Evolutionary conservation across 2,888 invertebrate species (phyloP), one percentile per base, ranked within the genome.

Genomic region (Hipparchia semele): DNA sequence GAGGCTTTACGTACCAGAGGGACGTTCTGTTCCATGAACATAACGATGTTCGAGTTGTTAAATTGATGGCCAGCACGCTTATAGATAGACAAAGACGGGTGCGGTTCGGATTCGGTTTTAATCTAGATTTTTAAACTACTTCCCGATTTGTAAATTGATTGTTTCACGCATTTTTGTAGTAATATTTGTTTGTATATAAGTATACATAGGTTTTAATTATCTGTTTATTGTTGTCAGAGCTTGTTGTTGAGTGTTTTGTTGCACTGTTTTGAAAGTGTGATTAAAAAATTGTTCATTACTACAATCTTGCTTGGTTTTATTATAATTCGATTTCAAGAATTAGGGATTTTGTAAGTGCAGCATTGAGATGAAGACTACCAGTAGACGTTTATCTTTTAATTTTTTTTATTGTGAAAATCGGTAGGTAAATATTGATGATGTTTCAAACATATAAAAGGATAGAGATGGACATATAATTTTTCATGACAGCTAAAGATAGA

Each of bases 151-250:
- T 56, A 69, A 69, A 69, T 69, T 69, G 23, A 61, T 61, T 23
- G 68, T 59, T 59, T 76, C 75, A 65, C 72, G 76, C 70, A 53
- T 83, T 89, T 90, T 91, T 91, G 82, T 92, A 91, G 86, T 85
- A 83, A 81, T 91, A 89, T 91, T 87, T 85, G 76, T 92, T 92
- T 93, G 90, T 93, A 91, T 88, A 88, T 93, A 93, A 93, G 93
- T 93, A 92, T 93, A 93, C 93, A 93, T 93, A 92, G 87, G 84
- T 92, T 93, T 92, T 91, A 92, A 87, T 86, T 88, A 89, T 81
- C 83, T 83, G 82, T 92, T 91, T 92, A 88, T 84, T 53, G 81
- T 84, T 87, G 83, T 82, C 84, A 83, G 81, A 12, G 58, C 78
- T n/a, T n/a, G n/a, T n/a, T n/a, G n/a, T n/a, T n/a, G 78, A 81